phyloP scores from a whole-genome alignment of 2,113 vertebrate species.

The Girardinichthys multiradiatus region DNA sequence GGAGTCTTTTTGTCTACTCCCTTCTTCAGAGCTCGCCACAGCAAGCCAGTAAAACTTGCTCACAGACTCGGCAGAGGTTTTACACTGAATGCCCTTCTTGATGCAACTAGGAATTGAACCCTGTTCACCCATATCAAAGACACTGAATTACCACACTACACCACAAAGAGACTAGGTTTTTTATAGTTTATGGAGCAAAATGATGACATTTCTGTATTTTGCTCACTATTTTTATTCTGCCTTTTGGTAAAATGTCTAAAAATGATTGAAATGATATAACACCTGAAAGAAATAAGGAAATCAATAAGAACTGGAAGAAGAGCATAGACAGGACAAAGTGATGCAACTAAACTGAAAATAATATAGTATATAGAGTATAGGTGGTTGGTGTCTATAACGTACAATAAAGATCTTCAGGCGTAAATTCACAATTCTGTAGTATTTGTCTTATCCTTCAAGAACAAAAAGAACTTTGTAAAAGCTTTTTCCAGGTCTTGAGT shows the following conservation, averaged over 20 bases:
- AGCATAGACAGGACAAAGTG: conserved; percentile 23
- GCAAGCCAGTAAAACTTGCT: no score
- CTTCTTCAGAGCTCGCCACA: no score
- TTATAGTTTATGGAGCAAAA: no score
- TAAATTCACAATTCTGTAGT: background rate
- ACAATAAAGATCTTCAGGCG: background rate
- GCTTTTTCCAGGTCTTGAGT: background rate
- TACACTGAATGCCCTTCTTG: no score
- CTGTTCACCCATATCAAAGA: no score
- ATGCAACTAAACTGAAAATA: conserved; percentile 24
- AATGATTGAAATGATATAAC: conserved; percentile 20
- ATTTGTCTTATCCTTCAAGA: background rate
- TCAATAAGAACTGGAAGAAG: conserved; percentile 38
- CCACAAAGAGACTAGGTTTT: no score
- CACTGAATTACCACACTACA: no score
- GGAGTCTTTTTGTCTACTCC: no score
- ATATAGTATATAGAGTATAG: no score
- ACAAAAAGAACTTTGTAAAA: background rate
- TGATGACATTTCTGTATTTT: background rate
- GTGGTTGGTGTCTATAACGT: background rate
- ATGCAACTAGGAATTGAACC: no score
- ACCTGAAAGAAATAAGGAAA: conserved; percentile 26
- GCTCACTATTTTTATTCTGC: background rate
- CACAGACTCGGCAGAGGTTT: no score
- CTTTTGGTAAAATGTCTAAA: conserved; percentile 15